Percentiles rank a stretch among this genome's conserved stretches.
Evolutionary conservation across 2,797 vertebrate genomes (phyloP).

Genomic region (Alfaro cultratus): DNA sequence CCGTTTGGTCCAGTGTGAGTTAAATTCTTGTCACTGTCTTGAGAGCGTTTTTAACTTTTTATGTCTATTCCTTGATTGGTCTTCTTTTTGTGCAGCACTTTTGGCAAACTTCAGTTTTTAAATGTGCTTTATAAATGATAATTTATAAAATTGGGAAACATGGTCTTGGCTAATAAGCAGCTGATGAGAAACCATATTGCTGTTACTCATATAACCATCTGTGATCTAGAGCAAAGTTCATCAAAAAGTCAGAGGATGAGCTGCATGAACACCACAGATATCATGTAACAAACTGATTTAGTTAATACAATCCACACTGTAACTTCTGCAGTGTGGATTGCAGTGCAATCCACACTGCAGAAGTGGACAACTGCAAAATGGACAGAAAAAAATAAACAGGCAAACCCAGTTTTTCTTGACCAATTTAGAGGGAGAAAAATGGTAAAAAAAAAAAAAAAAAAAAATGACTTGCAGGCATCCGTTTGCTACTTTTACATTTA

Average conservation of each 20-base stretch:
- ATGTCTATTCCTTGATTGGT: too few relatives aligned
- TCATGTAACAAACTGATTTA: background rate
- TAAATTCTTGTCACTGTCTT: too few relatives aligned
- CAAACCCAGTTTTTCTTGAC: background rate
- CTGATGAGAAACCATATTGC: background rate
- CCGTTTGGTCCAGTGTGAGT: too few relatives aligned
- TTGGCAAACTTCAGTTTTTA: too few relatives aligned
- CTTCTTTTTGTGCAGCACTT: too few relatives aligned
- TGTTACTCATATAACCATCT: background rate
- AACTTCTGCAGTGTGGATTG: background rate
- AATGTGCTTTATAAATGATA: too few relatives aligned
- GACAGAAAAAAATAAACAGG: slow-evolving; percentile 7
- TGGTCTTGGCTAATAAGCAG: background rate
- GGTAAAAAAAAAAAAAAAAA: background rate
- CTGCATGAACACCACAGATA: background rate
- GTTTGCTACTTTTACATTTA: background rate
- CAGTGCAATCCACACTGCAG: too few relatives aligned
- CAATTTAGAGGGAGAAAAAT: background rate
- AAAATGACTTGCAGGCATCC: background rate
- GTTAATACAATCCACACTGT: slow-evolving; percentile 12
- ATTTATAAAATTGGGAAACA: background rate
- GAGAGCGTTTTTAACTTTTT: too few relatives aligned
- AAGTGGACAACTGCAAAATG: too few relatives aligned
- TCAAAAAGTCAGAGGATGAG: background rate
- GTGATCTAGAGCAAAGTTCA: background rate